phyloP scores from a whole-genome alignment of 2,797 vertebrate species.

The Sebastes goodei region DNA sequence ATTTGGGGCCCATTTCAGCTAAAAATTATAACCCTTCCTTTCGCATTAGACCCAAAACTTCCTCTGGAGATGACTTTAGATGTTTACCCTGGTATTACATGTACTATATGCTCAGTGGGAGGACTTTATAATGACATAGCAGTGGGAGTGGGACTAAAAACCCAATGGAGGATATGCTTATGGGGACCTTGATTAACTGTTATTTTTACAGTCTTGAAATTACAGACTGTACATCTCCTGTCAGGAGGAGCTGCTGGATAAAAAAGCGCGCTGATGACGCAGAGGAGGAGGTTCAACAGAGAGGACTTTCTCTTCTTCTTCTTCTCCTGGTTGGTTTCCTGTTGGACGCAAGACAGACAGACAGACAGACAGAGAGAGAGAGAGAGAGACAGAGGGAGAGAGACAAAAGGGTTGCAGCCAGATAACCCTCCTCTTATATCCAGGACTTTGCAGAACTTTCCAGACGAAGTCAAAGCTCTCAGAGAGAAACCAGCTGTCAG shows the following conservation, averaged over 20 bases:
- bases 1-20: conserved; percentile 27
- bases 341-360: conserved; percentile 8
- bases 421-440: conserved; percentile 33
- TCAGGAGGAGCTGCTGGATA: conserved; percentile 41
- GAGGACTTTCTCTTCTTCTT: conserved; percentile 37
- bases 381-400: not conserved
- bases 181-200: conserved; percentile 34
- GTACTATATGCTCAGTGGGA: not conserved
- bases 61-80: not conserved
- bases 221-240: conserved; percentile 31
- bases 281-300: conserved; percentile 45
- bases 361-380: not conserved
- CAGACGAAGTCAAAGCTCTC: conserved; percentile 24
- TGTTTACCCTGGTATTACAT: conserved; percentile 38
- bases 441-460: conserved; percentile 2
- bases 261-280: conserved; percentile 53
- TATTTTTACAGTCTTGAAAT: conserved; percentile 68
- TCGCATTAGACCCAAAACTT: not conserved
- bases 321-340: conserved; percentile 35
- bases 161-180: not conserved
- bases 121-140: conserved; percentile 23
- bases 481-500: conserved; percentile 21
- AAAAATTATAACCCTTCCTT: conserved; percentile 4
- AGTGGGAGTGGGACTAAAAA: conserved; percentile 1
- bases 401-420: not conserved